These are phyloP conservation scores for Thymallus thymallus DNA, from an alignment of 2,113 vertebrate species.

Conservation along the genomic window DNA sequence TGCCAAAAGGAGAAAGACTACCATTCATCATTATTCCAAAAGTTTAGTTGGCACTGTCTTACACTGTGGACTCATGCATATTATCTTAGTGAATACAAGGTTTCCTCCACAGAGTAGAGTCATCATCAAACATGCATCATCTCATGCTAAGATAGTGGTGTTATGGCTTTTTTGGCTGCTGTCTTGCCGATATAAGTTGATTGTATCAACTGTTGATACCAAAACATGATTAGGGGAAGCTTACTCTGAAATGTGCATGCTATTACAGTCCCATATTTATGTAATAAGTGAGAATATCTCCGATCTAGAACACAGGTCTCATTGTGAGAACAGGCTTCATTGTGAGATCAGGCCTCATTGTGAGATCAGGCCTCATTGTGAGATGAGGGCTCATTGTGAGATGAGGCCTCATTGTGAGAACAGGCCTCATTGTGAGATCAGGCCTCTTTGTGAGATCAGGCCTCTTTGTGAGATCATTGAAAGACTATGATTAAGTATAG, in stretches of 20 bases:
- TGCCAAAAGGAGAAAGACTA: conserved; percentile 10
- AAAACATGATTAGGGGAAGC: neutral
- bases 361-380: conserved; percentile 4
- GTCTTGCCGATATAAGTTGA: neutral
- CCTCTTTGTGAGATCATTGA: conserved; percentile 13
- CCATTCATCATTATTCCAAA: conserved; percentile 41
- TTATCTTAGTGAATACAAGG: conserved; percentile 21
- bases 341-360: neutral
- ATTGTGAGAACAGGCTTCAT: conserved; percentile 15
- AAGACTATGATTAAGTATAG: neutral
- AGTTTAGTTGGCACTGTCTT: conserved; percentile 35
- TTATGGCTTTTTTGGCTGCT: neutral
- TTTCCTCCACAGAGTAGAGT: neutral
- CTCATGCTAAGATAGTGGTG: neutral
- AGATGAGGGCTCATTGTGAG: too few species aligned
- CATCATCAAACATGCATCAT: neutral
- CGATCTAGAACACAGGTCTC: neutral
- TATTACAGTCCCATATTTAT: too few species aligned
- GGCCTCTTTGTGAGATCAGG: conserved; percentile 1
- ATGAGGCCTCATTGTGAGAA: neutral
- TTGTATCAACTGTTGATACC: too few species aligned
- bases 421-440: too few species aligned
- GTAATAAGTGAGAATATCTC: too few species aligned
- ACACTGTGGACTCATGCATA: conserved; percentile 32
- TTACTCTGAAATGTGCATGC: neutral